Base-by-base conservation (phyloP, 2,888 invertebrate species). In the Lepidocyrtinus sp. region DNA sequence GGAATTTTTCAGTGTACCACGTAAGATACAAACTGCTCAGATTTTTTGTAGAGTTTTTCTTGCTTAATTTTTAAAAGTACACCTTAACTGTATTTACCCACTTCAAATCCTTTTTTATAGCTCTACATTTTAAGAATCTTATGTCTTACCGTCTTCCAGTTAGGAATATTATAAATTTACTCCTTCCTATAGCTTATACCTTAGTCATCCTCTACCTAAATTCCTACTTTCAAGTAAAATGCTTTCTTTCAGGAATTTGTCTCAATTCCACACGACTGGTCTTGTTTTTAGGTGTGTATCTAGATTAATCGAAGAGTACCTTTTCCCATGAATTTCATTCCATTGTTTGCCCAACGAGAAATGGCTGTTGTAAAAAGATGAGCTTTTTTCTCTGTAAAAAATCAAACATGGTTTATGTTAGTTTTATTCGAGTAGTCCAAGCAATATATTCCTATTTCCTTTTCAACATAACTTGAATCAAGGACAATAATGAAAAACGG, bases 211-310 rank as follows among this genome's bases (percentile, higher is more conserved):
- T n/a, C n/a, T n/a, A n/a, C n/a, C 36, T 36, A 36, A 36, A 36
- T 36, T 36, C 36, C 36, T 12, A 36, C 12, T 36, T 12, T 36
- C 36, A 36, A n/a, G n/a, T 36, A 36, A 36, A 36, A 5, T 36
- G 5, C 62, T 46, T 21, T 46, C 63, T 69, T 50, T 21, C 62
- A 69, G 55, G 71, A 76, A 76, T 71, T 76, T 76, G 70, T 76
- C 76, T 76, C 76, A 76, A 77, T 71, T 77, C 71, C 71, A 26
- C 72, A 77, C 67, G 77, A 72, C 71, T 65, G 71, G 67, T n/a
- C 36, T 67, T 62, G 72, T 72, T 77, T 72, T 77, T 72, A 71
- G 69, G 71, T 55, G 36, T 36, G 36, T 7, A 36, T 5, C 5
- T 36, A 12, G 21, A 3, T 36, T 67, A 25, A 65, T 15, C 1